Evolutionary conservation across 2,888 invertebrate genomes (phyloP), one percentile per base, ranked within the genome.

Genomic region (Acanthococcus lagerstroemiae): DNA sequence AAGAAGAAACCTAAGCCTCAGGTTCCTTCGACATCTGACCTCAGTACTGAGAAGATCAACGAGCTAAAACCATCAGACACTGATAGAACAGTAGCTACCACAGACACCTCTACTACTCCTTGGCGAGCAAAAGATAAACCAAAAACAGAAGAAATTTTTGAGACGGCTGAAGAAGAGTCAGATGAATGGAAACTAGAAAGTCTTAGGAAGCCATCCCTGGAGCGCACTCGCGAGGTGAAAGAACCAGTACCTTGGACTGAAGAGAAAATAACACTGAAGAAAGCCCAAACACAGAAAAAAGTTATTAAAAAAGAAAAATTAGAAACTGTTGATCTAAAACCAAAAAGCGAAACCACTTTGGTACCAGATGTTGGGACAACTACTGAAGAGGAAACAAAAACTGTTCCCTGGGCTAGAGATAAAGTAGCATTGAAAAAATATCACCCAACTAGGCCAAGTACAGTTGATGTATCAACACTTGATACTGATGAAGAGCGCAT

Each of bases 221-320:
- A n/a, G n/a, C n/a, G n/a, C n/a, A n/a, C n/a, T n/a, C n/a, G n/a
- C n/a, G 22, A 44, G 21, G 50, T 30, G 45, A 22, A 71, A 71
- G 26, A 55, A 45, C 54, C 70, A 5, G 73, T 73, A 24, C 74
- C 76, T 1, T 77, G 76, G 76, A 75, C 74, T 0, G 73, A 77
- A 65, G 76, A 77, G 66, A 73, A 71, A 54, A 70, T 76, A 6
- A 71, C 70, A 6, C 44, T 77, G 50, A 76, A 75, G 67, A 75
- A 71, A 67, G 69, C 73, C 0, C 72, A 71, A 63, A 61, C 37
- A 0, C 37, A 68, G 27, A 74, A 70, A 58, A 78, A 78, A 71
- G 75, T 77, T 69, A 71, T 77, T 21, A 72, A 71, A 2, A 77
- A 75, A 67, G 78, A 79, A 71, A 74, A 60, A 44, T 12, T 57